Conservation (phyloP, 2,797 vertebrate genomes). For the Emydoidea blandingii region DNA sequence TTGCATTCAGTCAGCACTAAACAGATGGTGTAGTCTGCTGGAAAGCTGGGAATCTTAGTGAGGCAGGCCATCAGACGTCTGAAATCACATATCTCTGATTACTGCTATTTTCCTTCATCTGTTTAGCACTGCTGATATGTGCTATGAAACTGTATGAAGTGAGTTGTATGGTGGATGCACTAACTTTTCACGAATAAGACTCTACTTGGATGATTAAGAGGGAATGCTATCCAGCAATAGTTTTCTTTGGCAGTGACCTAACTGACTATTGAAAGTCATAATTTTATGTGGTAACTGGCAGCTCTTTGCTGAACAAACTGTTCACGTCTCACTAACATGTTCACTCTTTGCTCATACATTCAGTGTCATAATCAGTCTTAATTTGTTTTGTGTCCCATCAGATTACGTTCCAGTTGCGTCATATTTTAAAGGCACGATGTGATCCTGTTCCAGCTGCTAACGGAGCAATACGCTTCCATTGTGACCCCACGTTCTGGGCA, state of each 20-base stretch:
- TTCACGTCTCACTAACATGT: rapidly evolving
- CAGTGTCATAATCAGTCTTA: background rate
- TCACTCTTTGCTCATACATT: background rate
- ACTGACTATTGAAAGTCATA: background rate
- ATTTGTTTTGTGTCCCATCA: slow-evolving; percentile 67
- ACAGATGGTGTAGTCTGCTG: background rate
- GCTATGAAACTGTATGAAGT: background rate
- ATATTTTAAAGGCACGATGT: slow-evolving; percentile 94
- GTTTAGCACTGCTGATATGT: background rate
- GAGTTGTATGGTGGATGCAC: background rate
- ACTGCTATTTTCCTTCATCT: background rate
- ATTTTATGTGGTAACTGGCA: background rate
- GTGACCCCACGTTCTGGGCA: slow-evolving; percentile 98
- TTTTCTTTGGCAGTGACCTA: background rate
- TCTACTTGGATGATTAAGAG: background rate
- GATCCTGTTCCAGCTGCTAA: slow-evolving; percentile 96
- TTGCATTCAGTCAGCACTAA: background rate
- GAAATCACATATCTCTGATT: background rate
- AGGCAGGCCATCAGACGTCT: background rate
- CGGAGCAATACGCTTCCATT: slow-evolving; percentile 96
- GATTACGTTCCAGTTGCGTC: slow-evolving; percentile 96
- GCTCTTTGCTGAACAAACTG: background rate
- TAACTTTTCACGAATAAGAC: background rate
- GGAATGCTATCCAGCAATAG: background rate
- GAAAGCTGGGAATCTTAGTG: background rate